Percentiles rank a stretch among this genome's conserved stretches.
Conservation (phyloP, 2,888 invertebrate species). For the Dicyrtomina minuta region DNA sequence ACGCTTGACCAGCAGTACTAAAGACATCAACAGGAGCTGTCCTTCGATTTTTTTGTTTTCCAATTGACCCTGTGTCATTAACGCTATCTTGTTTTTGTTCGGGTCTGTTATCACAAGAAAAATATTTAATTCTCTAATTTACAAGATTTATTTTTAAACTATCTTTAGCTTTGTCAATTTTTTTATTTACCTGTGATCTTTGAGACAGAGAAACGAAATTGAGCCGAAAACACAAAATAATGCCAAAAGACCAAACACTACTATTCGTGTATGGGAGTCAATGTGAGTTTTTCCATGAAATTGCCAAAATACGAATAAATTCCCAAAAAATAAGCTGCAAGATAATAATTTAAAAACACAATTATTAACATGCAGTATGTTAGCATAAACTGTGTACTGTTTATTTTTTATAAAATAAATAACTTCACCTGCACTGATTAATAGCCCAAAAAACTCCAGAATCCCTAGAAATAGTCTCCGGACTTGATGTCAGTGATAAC, state of each 20-base stretch:
- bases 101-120: not conserved
- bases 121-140: not conserved
- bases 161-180: slow-evolving; percentile 56
- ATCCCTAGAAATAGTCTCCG: slow-evolving; percentile 85
- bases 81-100: slow-evolving; percentile 18
- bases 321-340: slow-evolving; percentile 89
- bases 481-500: slow-evolving; percentile 84
- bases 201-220: slow-evolving; percentile 57
- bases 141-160: not conserved
- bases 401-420: no score
- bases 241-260: slow-evolving; percentile 79
- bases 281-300: slow-evolving; percentile 80
- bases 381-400: no score
- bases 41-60: slow-evolving; percentile 4
- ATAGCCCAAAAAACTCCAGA: slow-evolving; percentile 97
- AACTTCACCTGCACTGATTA: slow-evolving; percentile 82
- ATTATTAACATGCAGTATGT: no score
- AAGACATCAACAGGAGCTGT: not conserved
- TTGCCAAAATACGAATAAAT: slow-evolving; percentile 88
- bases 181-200: slow-evolving; percentile 37
- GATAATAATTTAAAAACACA: no score
- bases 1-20: slow-evolving; percentile 63
- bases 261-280: slow-evolving; percentile 67
- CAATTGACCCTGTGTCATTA: slow-evolving; percentile 15
- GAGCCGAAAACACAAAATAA: slow-evolving; percentile 68